Evolutionary conservation across 2,113 vertebrate species (phyloP).

Genomic region (Athene cunicularia): DNA sequence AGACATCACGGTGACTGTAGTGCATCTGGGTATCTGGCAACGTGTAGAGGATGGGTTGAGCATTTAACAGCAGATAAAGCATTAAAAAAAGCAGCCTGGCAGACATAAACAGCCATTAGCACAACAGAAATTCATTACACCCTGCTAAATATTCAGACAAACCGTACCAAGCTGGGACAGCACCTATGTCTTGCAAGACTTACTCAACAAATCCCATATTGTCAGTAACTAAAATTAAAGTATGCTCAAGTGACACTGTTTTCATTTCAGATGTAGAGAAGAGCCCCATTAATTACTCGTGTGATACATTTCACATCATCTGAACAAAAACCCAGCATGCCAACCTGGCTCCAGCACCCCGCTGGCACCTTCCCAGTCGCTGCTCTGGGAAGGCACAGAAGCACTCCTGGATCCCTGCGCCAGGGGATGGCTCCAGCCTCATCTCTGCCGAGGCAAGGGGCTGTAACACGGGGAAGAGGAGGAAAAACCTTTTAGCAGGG

Average conservation of each 20-base stretch:
- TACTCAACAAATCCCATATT: background rate
- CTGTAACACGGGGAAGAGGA: background rate
- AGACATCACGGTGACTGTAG: fast-evolving
- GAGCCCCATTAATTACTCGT: background rate
- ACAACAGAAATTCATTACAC: background rate
- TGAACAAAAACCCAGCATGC: background rate
- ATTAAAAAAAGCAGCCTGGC: background rate
- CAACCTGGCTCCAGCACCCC: background rate
- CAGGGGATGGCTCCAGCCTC: background rate
- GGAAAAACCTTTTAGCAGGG: background rate
- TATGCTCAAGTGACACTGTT: fast-evolving
- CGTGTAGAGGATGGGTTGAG: background rate
- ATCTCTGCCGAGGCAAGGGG: background rate
- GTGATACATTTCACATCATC: background rate
- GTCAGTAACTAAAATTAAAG: background rate
- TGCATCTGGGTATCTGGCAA: background rate
- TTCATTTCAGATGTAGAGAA: background rate
- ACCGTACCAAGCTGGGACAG: fast-evolving
- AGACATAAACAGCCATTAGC: background rate
- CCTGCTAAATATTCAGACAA: background rate
- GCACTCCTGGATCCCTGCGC: background rate
- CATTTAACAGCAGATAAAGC: background rate
- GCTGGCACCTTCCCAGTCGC: background rate
- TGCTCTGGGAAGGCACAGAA: background rate
- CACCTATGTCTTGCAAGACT: fast-evolving